phyloP scores from a whole-genome alignment of 2,113 vertebrate species.

The Calonectris borealis region DNA sequence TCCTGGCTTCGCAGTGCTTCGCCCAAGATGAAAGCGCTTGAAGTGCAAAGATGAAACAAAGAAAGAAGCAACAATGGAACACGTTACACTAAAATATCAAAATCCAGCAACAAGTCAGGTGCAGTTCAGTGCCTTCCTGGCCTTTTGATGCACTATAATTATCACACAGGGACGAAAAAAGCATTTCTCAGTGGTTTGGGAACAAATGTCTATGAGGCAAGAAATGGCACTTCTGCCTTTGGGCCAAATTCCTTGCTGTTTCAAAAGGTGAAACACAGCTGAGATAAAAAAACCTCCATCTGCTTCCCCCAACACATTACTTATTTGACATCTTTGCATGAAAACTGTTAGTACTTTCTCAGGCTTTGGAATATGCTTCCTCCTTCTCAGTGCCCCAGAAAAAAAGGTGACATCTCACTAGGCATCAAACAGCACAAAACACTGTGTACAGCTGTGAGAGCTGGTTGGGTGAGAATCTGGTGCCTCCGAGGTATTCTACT shows the following conservation, averaged over 20 bases:
- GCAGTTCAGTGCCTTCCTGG: slow-evolving; percentile 15
- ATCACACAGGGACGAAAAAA: slow-evolving; percentile 57
- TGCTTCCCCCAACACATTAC: background rate
- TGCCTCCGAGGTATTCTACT: background rate
- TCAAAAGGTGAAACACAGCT: background rate
- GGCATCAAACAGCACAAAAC: background rate
- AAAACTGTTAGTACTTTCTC: background rate
- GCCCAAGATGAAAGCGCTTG: background rate
- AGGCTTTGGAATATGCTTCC: background rate
- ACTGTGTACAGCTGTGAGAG: background rate
- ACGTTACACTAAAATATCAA: slow-evolving; percentile 54
- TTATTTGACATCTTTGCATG: background rate
- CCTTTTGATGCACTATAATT: slow-evolving; percentile 53
- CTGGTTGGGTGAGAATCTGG: background rate
- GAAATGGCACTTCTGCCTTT: background rate
- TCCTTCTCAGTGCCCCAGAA: background rate
- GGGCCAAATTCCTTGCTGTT: slow-evolving; percentile 18
- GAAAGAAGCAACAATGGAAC: background rate
- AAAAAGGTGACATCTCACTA: background rate
- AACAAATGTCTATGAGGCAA: slow-evolving; percentile 6
- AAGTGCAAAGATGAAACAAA: slow-evolving; percentile 35
- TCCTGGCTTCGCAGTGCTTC: background rate
- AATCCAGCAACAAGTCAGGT: slow-evolving; percentile 11
- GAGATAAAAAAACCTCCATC: slow-evolving; percentile 17
- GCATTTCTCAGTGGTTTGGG: background rate